phyloP scores from a whole-genome alignment of 2,888 invertebrate species.

The Pharmacophagus antenor region DNA sequence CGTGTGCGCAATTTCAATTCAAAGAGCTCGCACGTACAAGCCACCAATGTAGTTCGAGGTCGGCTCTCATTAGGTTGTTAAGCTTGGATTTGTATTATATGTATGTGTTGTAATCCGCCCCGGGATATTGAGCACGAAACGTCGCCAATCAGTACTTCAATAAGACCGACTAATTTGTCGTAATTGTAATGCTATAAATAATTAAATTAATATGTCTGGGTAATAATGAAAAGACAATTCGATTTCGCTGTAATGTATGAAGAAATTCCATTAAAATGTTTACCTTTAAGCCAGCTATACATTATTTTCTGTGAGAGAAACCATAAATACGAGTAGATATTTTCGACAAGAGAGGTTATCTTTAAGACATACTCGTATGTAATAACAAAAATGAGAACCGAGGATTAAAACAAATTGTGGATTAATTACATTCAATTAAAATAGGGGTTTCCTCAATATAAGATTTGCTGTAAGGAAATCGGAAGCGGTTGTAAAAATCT shows the following conservation, averaged over 20 bases:
- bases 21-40: slow-evolving; percentile 42
- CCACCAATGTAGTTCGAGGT: slow-evolving; percentile 44
- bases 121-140: slow-evolving; percentile 32
- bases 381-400: no score
- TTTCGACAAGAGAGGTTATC: no score
- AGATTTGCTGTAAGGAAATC: no score
- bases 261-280: neutral
- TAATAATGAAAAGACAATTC: neutral
- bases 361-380: no score
- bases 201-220: neutral
- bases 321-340: no score
- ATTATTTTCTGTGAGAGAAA: no score
- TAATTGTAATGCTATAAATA: neutral
- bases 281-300: no score
- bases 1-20: slow-evolving; percentile 35
- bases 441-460: no score
- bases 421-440: no score
- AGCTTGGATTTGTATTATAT: slow-evolving; percentile 43
- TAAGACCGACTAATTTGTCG: slow-evolving; percentile 24
- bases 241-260: neutral
- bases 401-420: no score
- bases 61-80: slow-evolving; percentile 41
- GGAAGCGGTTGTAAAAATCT: no score
- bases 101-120: slow-evolving; percentile 36
- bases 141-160: slow-evolving; percentile 39